A percentile compares a stretch with the other conserved stretches of the same genome.
phyloP scores from a whole-genome alignment of 2,797 vertebrate species.

The Bovichtus diacanthus region DNA sequence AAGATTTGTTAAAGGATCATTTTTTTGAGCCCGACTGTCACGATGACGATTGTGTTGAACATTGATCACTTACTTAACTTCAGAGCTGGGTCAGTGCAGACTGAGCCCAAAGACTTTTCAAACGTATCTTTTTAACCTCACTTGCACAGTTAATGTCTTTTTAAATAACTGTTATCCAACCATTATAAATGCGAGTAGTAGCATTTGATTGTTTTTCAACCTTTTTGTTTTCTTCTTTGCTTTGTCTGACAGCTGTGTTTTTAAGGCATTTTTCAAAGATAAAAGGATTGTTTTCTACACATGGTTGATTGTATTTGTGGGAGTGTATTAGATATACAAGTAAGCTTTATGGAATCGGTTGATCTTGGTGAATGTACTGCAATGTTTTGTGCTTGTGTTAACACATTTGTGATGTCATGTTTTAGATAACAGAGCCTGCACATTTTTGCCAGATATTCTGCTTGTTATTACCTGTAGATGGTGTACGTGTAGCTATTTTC shows the following conservation, averaged over 20 bases:
- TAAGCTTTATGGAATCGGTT: not conserved
- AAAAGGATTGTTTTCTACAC: not conserved
- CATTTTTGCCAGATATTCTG: not conserved
- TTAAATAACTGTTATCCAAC: not conserved
- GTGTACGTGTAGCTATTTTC: not conserved
- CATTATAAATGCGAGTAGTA: not conserved
- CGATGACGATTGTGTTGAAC: not conserved
- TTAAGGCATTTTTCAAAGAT: not conserved
- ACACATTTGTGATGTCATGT: not conserved
- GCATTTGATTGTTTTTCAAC: not conserved
- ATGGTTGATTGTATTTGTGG: not conserved
- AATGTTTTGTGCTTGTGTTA: not conserved
- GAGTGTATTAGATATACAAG: not conserved
- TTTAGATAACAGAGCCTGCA: not conserved
- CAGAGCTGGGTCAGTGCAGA: not conserved
- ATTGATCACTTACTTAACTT: not conserved
- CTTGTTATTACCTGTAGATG: not conserved
- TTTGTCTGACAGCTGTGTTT: conserved; percentile 8
- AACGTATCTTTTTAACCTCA: not conserved
- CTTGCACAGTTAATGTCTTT: not conserved
- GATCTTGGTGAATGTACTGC: not conserved
- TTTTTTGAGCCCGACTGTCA: not conserved
- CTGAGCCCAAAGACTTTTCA: not conserved
- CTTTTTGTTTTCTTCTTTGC: conserved; percentile 1
- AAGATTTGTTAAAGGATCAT: not conserved